A percentile compares a stretch with the other conserved stretches of the same genome.
Evolutionary conservation across 2,797 vertebrate species (phyloP).

Genomic region (Hyperoplus lanceolatus): DNA sequence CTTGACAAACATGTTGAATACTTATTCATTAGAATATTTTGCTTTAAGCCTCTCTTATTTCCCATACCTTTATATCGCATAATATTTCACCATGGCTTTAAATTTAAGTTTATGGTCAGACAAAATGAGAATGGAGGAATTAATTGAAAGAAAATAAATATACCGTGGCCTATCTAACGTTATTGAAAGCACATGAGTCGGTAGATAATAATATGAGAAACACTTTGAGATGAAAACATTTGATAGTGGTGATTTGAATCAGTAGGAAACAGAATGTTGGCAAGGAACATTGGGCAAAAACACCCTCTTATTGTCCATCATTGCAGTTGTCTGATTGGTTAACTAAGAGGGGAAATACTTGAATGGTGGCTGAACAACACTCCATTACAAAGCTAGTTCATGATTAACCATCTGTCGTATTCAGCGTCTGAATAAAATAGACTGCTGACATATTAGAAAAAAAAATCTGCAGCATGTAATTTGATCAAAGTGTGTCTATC

Average conservation of each 20-base stretch:
- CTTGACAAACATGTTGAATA: slow-evolving; percentile 9
- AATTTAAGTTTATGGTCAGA: slow-evolving; percentile 56
- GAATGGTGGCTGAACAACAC: slow-evolving; percentile 10
- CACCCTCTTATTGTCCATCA: slow-evolving; percentile 17
- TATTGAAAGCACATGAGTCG: slow-evolving; percentile 19
- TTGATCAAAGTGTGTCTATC: slow-evolving; percentile 46
- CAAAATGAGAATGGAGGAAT: slow-evolving; percentile 44
- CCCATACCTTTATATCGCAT: slow-evolving; percentile 18
- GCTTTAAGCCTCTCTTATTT: slow-evolving; percentile 12
- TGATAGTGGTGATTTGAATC: slow-evolving; percentile 22
- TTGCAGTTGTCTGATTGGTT: slow-evolving; percentile 22
- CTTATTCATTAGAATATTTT: too few relatives aligned
- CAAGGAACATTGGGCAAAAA: background rate
- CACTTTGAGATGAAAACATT: slow-evolving; percentile 31
- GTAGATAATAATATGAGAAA: slow-evolving; percentile 22
- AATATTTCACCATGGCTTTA: slow-evolving; percentile 52
- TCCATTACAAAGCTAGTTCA: slow-evolving; percentile 23
- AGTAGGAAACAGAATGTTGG: background rate
- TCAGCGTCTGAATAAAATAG: slow-evolving; percentile 55
- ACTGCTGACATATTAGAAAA: slow-evolving; percentile 45
- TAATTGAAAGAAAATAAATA: slow-evolving; percentile 18
- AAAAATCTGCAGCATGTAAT: slow-evolving; percentile 49
- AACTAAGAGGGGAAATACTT: slow-evolving; percentile 13
- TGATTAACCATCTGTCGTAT: slow-evolving; percentile 34
- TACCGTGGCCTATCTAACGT: slow-evolving; percentile 36